Conservation (phyloP, 2,888 invertebrate genomes). For the Pterobdella sp. region DNA sequence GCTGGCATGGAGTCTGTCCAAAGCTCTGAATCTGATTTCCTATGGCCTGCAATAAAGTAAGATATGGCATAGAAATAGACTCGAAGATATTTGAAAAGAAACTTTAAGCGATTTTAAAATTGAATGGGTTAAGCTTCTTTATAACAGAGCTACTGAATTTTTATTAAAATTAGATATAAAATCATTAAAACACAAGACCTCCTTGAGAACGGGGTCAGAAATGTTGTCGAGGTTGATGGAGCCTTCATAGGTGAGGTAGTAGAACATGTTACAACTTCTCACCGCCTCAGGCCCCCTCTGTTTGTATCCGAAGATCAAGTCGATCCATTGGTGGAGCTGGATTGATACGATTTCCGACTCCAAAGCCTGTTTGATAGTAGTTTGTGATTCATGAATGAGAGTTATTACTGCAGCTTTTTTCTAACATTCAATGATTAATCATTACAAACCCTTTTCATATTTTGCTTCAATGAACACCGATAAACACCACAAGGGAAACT, state of each 20-base stretch:
- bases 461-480: neutral
- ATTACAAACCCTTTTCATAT: too few relatives aligned
- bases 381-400: too few relatives aligned
- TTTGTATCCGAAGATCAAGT: slow-evolving; percentile 97
- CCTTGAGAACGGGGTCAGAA: slow-evolving; percentile 77
- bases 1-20: slow-evolving; percentile 95
- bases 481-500: neutral
- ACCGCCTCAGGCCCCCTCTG: slow-evolving; percentile 96
- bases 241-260: slow-evolving; percentile 97
- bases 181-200: too few relatives aligned
- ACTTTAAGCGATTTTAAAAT: too few relatives aligned
- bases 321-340: slow-evolving; percentile 99
- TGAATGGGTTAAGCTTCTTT: too few relatives aligned
- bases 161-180: too few relatives aligned
- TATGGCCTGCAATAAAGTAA: slow-evolving; percentile 48
- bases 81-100: too few relatives aligned
- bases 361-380: slow-evolving; percentile 68
- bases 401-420: too few relatives aligned
- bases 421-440: too few relatives aligned
- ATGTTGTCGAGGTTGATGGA: slow-evolving; percentile 85
- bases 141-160: slow-evolving; percentile 68
- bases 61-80: too few relatives aligned
- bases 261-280: slow-evolving; percentile 95
- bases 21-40: slow-evolving; percentile 82
- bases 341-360: slow-evolving; percentile 99